phyloP scores from a whole-genome alignment of 2,113 vertebrate species.

The Lontra canadensis region DNA sequence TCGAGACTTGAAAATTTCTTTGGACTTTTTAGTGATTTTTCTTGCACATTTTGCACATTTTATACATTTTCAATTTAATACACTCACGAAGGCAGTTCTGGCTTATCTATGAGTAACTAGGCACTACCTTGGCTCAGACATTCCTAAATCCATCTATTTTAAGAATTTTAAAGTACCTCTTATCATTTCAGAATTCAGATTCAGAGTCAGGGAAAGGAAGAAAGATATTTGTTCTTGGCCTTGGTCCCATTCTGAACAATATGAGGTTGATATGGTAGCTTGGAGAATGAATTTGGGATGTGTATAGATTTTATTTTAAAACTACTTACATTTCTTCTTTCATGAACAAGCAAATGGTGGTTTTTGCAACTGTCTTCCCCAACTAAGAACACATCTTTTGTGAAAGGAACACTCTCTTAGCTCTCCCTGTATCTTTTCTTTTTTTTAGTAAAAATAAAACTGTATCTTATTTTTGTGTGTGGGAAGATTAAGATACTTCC shows the following conservation, averaged over 20 bases:
- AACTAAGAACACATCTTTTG: constrained; percentile 7
- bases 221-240: constrained; percentile 73
- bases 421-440: constrained; percentile 40
- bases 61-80: constrained; percentile 72
- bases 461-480: constrained; percentile 46
- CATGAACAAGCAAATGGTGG: constrained; percentile 64
- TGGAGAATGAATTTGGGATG: constrained; percentile 69
- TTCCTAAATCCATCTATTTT: constrained; percentile 78
- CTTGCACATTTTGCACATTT: constrained; percentile 70
- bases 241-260: constrained; percentile 66
- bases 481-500: constrained; percentile 47
- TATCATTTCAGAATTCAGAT: constrained; percentile 77
- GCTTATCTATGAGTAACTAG: constrained; percentile 76
- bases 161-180: constrained; percentile 77
- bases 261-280: constrained; percentile 65
- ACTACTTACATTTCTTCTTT: constrained; percentile 56
- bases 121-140: constrained; percentile 75
- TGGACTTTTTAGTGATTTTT: constrained; percentile 57
- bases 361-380: constrained; percentile 40
- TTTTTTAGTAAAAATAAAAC: constrained; percentile 55
- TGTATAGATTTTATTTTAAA: constrained; percentile 77
- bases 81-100: constrained; percentile 58
- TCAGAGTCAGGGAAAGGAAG: constrained; percentile 72
- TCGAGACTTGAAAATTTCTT: constrained; percentile 65
- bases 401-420: constrained; percentile 49